Evolutionary conservation across 2,113 vertebrate genomes (phyloP).

Genomic region (Serinus canaria): DNA sequence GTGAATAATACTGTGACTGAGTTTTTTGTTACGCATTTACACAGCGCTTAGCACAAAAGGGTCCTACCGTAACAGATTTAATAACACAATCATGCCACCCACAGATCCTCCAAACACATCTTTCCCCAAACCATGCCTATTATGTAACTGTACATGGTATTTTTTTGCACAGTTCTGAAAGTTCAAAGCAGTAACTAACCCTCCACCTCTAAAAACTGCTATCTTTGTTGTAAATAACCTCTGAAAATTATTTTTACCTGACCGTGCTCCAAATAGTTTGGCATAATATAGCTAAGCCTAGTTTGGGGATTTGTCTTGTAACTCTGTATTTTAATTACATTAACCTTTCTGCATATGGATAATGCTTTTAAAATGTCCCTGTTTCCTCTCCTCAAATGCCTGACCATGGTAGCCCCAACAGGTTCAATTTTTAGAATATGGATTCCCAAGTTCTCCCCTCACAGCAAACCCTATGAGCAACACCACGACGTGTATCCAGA

Average conservation of each 20-base stretch:
- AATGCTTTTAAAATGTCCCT: not conserved
- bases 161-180: not conserved
- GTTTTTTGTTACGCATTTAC: not conserved
- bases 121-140: constrained; percentile 15
- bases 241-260: not conserved
- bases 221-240: constrained; percentile 14
- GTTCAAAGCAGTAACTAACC: constrained; percentile 26
- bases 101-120: constrained; percentile 23
- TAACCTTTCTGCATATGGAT: not conserved
- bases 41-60: constrained; percentile 13
- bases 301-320: not conserved
- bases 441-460: not conserved
- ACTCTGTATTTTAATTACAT: not conserved
- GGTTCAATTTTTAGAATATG: not conserved
- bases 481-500: not conserved
- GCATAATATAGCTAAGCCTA: not conserved
- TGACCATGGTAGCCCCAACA: not conserved
- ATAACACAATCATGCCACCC: constrained; percentile 30
- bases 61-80: constrained; percentile 28
- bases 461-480: not conserved
- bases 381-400: not conserved
- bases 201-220: not conserved
- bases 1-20: not conserved
- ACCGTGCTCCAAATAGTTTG: not conserved
- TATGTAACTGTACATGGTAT: constrained; percentile 22